These are phyloP conservation scores for Equus przewalskii DNA, from an alignment of 2,113 vertebrate genomes.

Conservation along the genomic window DNA sequence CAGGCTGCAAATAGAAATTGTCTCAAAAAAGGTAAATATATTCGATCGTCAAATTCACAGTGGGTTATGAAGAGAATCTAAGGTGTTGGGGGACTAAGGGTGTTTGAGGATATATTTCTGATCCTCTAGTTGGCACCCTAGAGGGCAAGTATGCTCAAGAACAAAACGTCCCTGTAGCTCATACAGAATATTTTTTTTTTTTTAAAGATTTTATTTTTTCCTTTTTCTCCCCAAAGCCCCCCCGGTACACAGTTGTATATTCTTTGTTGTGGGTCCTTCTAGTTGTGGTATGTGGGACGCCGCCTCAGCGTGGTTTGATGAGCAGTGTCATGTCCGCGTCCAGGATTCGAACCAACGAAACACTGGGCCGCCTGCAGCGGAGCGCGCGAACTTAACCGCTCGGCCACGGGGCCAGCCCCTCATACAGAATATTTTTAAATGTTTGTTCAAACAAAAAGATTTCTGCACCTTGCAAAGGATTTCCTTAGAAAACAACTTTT, in stretches of 20 bases:
- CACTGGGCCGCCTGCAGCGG: too few relatives aligned
- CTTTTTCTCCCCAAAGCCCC: too few relatives aligned
- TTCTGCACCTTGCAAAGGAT: background rate
- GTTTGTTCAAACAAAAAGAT: background rate
- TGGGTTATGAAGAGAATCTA: slow-evolving; percentile 12
- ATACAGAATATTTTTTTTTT: background rate
- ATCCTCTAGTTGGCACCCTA: background rate
- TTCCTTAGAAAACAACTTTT: slow-evolving; percentile 23
- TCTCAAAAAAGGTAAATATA: background rate
- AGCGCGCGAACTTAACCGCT: too few relatives aligned
- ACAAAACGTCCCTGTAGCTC: slow-evolving; percentile 20
- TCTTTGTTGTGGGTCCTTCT: too few relatives aligned
- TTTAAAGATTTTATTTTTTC: too few relatives aligned
- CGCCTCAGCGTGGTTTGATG: too few relatives aligned
- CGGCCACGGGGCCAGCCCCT: too few relatives aligned
- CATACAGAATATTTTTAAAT: slow-evolving; percentile 3
- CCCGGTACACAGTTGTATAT: too few relatives aligned
- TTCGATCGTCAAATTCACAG: slow-evolving; percentile 4
- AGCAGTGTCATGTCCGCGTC: too few relatives aligned
- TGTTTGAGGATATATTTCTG: slow-evolving; percentile 1
- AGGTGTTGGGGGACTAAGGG: background rate
- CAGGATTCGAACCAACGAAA: too few relatives aligned
- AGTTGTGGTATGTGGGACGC: too few relatives aligned
- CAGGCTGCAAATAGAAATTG: slow-evolving; percentile 40
- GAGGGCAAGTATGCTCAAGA: background rate